Base-by-base conservation (phyloP, 2,888 invertebrate genomes). In the Drosophila mettleri region DNA sequence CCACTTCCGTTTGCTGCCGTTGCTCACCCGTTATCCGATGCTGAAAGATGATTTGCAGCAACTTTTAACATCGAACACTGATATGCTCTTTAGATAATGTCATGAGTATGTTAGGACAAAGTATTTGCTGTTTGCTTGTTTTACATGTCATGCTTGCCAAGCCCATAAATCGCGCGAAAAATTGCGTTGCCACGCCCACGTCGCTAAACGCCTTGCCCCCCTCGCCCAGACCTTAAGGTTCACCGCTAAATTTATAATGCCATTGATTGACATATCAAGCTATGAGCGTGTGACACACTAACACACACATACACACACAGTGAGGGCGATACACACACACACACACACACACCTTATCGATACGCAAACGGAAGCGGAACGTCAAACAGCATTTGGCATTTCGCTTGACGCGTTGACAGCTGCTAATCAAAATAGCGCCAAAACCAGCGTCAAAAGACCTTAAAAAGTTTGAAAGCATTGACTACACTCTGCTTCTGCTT, bases 21-120 rank as follows among this genome's bases (percentile, higher is more conserved):
- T 27, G 58, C 45, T 29, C 45, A 29, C 16, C 45, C 3, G 0
- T 46, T 33, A 48, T 39, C 36, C 53, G 53, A 62, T 73, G 18
- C 54, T 22, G 36, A 59, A 68, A 75, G 70, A 86, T 80, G 78
- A 80, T 71, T 86, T 83, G 84, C 78, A 65, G 52, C 69, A 38
- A 65, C 74, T 68, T 41, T 57, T 57, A 49, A 27, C 45, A 48
- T 34, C 41, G 51, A 77, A 84, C 83, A 84, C 49, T 67, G 83
- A 86, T 84, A 86, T 84, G 83, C 83, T 84, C 60, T 84, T 84
- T 68, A 84, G 83, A 84, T 84, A 86, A 76, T 46, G 55, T 34
- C 31, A 39, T n/a, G 14, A 12, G 29, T 45, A 16, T 48, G 36
- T 41, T 43, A 24, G 55, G 7, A n/a, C 14, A 2, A 10, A 33